Conservation (phyloP, 2,797 vertebrate species). For the Sebastes trivittatus region DNA sequence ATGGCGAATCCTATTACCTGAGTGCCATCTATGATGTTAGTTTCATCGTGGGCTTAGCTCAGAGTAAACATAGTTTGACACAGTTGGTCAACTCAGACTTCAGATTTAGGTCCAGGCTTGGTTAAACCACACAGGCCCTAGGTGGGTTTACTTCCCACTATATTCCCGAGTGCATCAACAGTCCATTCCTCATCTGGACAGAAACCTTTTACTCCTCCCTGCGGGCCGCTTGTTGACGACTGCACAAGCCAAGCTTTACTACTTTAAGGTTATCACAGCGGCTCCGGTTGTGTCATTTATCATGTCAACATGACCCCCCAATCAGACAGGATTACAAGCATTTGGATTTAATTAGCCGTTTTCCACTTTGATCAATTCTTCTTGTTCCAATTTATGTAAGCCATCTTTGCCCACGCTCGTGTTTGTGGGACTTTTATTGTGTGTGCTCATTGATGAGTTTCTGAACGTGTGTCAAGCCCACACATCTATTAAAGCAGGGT, state of each 20-base stretch:
- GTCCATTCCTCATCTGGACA: neutral
- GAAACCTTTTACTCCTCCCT: neutral
- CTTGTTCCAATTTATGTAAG: neutral
- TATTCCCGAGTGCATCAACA: neutral
- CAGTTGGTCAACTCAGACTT: neutral
- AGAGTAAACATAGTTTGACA: neutral
- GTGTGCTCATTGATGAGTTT: slow-evolving; percentile 2
- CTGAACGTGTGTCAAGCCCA: slow-evolving; percentile 13
- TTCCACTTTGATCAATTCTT: neutral
- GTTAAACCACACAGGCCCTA: neutral
- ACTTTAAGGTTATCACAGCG: neutral
- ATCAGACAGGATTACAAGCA: neutral
- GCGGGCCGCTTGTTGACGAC: neutral
- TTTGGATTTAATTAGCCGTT: neutral
- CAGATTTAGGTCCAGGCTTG: neutral
- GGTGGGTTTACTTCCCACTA: neutral
- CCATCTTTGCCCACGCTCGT: neutral
- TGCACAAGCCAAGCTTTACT: neutral
- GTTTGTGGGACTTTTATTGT: neutral
- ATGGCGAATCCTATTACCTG: neutral
- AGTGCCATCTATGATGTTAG: neutral
- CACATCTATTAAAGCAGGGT: slow-evolving; percentile 3
- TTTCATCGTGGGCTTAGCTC: neutral
- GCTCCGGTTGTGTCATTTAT: neutral
- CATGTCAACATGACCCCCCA: neutral